Evolutionary conservation across 1,140 invertebrate genomes (phyloP), one percentile per base, ranked within the genome.

Genomic region (Zaprionus nigranus): DNA sequence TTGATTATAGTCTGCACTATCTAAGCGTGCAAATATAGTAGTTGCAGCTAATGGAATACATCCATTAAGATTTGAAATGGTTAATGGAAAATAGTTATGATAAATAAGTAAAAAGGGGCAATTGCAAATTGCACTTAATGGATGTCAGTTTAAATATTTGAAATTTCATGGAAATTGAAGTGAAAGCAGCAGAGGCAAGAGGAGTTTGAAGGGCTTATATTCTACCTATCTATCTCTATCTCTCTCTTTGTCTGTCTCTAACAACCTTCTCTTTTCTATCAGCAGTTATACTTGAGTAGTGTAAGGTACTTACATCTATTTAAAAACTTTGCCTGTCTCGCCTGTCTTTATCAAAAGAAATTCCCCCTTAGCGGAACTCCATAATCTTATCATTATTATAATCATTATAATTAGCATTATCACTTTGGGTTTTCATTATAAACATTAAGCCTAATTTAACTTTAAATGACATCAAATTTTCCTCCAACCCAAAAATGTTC

Each of bases 1-100:
- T 51, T 51, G 46, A 51, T 51, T 51, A 51, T 51, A 51, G 46
- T 51, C 22, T 51, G 20, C 46, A 51, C 46, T 51, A 51, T 51
- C 46, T 51, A 22, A 51, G 20, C 46, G 46, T 51, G 20, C 46
- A 51, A 24, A 49, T 22, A n/a, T n/a, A n/a, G n/a, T n/a, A 49
- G 17, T 49, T 12, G 9, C 17, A 49, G 20, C 22, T 51, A 51
- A 51, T 51, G 46, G 46, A 51, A 12, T 20, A 13, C 3, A 12
- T 11, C 46, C 46, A 51, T 51, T 51, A 51, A n/a, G 7, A 17
- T 46, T 46, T 46, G 12, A 38, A 38, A 34, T 34, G 9, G 30
- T 34, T 22, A 22, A 22, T 22, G 20, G 20, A 22, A 34, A 34
- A 34, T 34, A 9, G 30, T 34, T 11, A 34, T 9, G 30, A 9